A percentile compares a stretch with the other conserved stretches of the same genome.
Conservation (phyloP, 2,888 invertebrate genomes). For the Drosophila nr. fundita region DNA sequence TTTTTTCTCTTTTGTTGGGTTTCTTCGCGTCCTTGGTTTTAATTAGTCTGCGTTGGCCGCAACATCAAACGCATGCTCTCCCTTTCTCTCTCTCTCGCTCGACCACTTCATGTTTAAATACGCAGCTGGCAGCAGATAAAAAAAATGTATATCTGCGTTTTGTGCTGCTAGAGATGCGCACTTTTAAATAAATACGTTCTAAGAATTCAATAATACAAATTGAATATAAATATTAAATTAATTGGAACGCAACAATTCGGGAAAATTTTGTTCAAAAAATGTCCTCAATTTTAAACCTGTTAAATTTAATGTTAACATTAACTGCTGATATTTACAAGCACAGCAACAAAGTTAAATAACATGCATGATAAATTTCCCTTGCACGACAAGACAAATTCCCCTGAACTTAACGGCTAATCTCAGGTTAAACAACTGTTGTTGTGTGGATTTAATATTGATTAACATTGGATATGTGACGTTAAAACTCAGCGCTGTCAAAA, state of each 20-base stretch:
- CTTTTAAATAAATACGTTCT: neutral
- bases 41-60: slow-evolving; percentile 56
- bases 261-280: neutral
- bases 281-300: neutral
- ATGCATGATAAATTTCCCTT: neutral
- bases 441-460: slow-evolving; percentile 18
- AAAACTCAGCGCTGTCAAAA: neutral
- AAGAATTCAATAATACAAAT: neutral
- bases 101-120: slow-evolving; percentile 49
- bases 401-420: neutral
- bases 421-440: slow-evolving; percentile 5
- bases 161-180: slow-evolving; percentile 16
- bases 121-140: slow-evolving; percentile 17
- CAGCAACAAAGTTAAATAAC: neutral
- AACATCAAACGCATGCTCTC: slow-evolving; percentile 36
- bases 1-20: slow-evolving; percentile 65
- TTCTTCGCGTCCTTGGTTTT: slow-evolving; percentile 74
- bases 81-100: slow-evolving; percentile 8
- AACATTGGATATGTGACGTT: slow-evolving; percentile 23
- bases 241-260: neutral
- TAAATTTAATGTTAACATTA: neutral
- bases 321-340: neutral
- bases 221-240: neutral
- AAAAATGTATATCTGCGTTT: neutral
- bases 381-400: neutral